A percentile compares a stretch with the other conserved stretches of the same genome.
phyloP scores from a whole-genome alignment of 2,888 invertebrate genomes.

The Drosophila mimetica region DNA sequence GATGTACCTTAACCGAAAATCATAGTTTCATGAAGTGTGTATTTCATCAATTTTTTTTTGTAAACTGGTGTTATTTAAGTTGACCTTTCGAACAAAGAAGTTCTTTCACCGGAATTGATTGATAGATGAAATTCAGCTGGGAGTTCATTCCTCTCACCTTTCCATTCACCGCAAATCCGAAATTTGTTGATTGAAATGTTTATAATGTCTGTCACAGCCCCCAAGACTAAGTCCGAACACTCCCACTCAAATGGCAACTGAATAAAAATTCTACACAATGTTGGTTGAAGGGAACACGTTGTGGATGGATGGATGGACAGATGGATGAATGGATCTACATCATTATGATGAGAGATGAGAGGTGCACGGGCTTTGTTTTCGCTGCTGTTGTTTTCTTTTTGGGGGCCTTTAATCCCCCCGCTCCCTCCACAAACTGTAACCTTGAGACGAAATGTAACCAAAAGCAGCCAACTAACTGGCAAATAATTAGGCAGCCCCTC shows the following conservation, averaged over 20 bases:
- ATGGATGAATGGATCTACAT: conserved; percentile 48
- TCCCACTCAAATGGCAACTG: conserved; percentile 31
- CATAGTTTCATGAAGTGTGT: no score
- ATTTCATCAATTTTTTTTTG: no score
- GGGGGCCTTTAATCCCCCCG: conserved; percentile 13
- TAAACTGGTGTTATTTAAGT: no score
- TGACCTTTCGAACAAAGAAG: conserved; percentile 3
- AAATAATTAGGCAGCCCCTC: conserved; percentile 53
- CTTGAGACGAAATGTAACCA: conserved; percentile 48
- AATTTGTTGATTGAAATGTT: conserved; percentile 49
- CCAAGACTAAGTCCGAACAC: conserved; percentile 41
- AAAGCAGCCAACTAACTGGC: conserved; percentile 42
- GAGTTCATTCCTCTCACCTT: conserved; percentile 30
- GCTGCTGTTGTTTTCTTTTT: conserved; percentile 15
- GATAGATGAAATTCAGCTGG: not conserved
- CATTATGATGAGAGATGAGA: conserved; percentile 41
- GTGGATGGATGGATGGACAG: conserved; percentile 48
- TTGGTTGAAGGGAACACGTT: conserved; percentile 44
- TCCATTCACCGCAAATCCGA: conserved; percentile 1
- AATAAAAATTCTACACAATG: conserved; percentile 56
- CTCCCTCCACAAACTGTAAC: conserved; percentile 24
- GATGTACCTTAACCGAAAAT: no score
- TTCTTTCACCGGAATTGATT: not conserved
- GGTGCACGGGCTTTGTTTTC: conserved; percentile 18
- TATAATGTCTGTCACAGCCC: conserved; percentile 42